Percentiles rank a stretch among this genome's conserved stretches.
Evolutionary conservation across 2,888 invertebrate genomes (phyloP).

Genomic region (Trissoscelio sp.): DNA sequence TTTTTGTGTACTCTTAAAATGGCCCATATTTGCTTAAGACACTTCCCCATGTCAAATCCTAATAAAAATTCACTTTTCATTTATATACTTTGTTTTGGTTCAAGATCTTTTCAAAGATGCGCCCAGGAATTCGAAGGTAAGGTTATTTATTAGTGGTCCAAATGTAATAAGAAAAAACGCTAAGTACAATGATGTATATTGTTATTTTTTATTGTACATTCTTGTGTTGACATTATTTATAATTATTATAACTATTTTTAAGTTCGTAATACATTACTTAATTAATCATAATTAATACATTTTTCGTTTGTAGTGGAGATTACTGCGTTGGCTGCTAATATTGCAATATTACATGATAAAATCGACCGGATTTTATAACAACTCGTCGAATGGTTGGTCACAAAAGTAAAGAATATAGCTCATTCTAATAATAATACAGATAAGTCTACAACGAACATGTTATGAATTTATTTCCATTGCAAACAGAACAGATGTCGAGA

Average conservation of each 20-base stretch:
- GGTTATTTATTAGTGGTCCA: background rate
- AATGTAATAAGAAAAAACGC: background rate
- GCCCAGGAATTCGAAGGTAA: background rate
- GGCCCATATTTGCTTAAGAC: too few species aligned
- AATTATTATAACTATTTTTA: background rate
- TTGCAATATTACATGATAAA: background rate
- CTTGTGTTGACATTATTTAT: background rate
- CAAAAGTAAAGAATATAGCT: conserved; percentile 13
- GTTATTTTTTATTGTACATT: too few species aligned
- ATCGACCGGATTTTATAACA: conserved; percentile 6
- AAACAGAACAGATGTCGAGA: background rate
- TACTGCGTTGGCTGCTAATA: conserved; percentile 8
- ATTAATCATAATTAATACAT: background rate
- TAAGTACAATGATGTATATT: background rate
- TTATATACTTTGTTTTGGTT: background rate
- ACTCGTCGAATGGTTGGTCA: conserved; percentile 4
- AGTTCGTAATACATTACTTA: background rate
- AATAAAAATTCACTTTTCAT: too few species aligned
- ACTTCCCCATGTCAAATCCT: too few species aligned
- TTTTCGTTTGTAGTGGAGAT: conserved; percentile 4
- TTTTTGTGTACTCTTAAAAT: too few species aligned
- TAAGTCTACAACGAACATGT: conserved; percentile 6
- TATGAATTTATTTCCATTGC: conserved; percentile 1
- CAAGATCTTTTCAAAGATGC: background rate
- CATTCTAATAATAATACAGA: background rate